Conservation (phyloP, 2,888 invertebrate genomes). For the Lasioglossum morio region DNA sequence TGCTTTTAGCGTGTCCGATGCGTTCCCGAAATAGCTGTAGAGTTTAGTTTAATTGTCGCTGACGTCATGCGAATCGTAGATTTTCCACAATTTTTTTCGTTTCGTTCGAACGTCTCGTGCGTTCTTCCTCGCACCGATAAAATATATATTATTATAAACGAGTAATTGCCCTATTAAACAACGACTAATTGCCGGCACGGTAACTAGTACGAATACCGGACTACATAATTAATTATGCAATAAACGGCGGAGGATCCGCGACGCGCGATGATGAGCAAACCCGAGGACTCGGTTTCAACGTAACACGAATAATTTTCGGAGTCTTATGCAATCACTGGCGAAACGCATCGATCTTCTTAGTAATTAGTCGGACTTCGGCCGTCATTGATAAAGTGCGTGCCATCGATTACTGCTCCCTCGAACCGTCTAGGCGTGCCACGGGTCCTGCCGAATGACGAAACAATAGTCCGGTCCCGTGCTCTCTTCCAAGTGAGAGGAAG, state of each 20-base stretch:
- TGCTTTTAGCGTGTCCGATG: neutral
- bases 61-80: too few relatives aligned
- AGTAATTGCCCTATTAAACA: neutral
- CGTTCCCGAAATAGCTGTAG: neutral
- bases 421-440: constrained; percentile 48
- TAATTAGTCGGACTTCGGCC: constrained; percentile 62
- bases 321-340: constrained; percentile 51
- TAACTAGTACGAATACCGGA: neutral
- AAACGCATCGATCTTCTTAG: constrained; percentile 65
- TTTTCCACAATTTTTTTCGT: neutral
- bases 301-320: constrained; percentile 36
- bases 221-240: neutral
- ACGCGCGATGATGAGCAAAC: neutral
- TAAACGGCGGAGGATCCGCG: neutral
- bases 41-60: too few relatives aligned
- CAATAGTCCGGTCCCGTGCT: constrained; percentile 42
- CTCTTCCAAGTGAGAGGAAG: neutral
- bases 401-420: constrained; percentile 65
- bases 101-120: neutral
- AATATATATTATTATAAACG: neutral
- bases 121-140: neutral
- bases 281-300: neutral
- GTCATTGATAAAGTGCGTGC: constrained; percentile 67
- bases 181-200: neutral
- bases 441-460: constrained; percentile 54